Evolutionary conservation across 2,888 invertebrate species (phyloP).

Genomic region (Dugesia japonica): DNA sequence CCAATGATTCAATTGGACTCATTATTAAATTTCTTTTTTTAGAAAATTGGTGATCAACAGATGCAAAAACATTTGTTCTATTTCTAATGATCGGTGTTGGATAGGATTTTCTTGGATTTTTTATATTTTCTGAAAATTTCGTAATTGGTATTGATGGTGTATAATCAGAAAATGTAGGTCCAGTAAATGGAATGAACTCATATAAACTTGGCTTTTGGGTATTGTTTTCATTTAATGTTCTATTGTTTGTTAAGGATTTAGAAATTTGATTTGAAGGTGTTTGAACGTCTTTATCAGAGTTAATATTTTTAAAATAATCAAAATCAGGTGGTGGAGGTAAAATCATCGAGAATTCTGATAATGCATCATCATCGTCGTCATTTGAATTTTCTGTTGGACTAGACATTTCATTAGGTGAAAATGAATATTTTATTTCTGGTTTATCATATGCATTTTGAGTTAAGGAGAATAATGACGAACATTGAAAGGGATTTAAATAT

Average conservation of each 20-base stretch:
- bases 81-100: not conserved
- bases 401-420: not conserved
- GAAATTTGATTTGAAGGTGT: not conserved
- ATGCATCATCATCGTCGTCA: not conserved
- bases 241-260: not conserved
- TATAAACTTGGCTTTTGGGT: not conserved
- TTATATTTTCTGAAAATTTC: not conserved
- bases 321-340: slow-evolving; percentile 2
- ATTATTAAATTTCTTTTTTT: slow-evolving; percentile 4
- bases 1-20: not conserved
- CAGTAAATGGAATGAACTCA: not conserved
- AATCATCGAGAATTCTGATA: not conserved
- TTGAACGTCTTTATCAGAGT: not conserved
- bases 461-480: not conserved
- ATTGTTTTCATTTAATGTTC: not conserved
- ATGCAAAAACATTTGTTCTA: not conserved
- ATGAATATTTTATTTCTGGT: not conserved
- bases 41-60: not conserved
- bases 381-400: not conserved
- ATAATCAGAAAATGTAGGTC: not conserved
- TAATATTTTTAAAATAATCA: not conserved
- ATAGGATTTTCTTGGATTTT: not conserved
- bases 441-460: not conserved
- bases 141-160: not conserved
- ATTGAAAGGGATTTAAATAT: not conserved